Evolutionary conservation across 1,140 invertebrate species (phyloP).

Genomic region (Eueides isabella): DNA sequence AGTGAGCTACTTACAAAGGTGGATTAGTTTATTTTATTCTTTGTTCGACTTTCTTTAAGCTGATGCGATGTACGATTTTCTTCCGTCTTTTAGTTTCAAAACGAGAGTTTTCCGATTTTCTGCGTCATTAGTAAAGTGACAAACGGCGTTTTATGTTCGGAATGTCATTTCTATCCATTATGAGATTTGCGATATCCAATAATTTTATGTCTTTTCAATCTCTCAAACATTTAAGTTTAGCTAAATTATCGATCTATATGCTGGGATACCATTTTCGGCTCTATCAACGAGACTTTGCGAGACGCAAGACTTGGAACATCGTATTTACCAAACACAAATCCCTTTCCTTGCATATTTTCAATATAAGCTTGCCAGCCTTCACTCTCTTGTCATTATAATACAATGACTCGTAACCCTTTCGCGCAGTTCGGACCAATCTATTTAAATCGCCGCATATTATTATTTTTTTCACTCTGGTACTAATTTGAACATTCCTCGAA

Average conservation of each 20-base stretch:
- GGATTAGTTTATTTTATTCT: constrained; percentile 36
- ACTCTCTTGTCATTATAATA: too few relatives aligned
- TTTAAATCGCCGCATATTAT: too few relatives aligned
- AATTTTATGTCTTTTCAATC: constrained; percentile 54
- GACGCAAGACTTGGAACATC: too few relatives aligned
- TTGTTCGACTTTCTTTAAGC: constrained; percentile 3
- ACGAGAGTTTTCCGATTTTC: constrained; percentile 68
- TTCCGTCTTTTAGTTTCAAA: constrained; percentile 65
- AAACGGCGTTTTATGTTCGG: constrained; percentile 70
- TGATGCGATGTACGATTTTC: constrained; percentile 20
- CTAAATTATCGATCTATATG: neutral
- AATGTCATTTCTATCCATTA: constrained; percentile 72
- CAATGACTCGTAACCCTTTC: too few relatives aligned
- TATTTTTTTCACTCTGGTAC: too few relatives aligned
- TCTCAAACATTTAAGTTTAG: neutral
- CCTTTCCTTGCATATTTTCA: too few relatives aligned
- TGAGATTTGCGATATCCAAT: constrained; percentile 61
- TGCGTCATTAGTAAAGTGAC: constrained; percentile 70
- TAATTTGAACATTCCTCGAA: too few relatives aligned
- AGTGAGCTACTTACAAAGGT: neutral
- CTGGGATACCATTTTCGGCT: too few relatives aligned
- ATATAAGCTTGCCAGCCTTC: too few relatives aligned
- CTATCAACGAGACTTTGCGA: too few relatives aligned
- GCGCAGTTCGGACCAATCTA: too few relatives aligned
- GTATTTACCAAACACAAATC: too few relatives aligned